Evolutionary conservation across 1,140 invertebrate genomes (phyloP).

Genomic region (Drosophila ananassae): DNA sequence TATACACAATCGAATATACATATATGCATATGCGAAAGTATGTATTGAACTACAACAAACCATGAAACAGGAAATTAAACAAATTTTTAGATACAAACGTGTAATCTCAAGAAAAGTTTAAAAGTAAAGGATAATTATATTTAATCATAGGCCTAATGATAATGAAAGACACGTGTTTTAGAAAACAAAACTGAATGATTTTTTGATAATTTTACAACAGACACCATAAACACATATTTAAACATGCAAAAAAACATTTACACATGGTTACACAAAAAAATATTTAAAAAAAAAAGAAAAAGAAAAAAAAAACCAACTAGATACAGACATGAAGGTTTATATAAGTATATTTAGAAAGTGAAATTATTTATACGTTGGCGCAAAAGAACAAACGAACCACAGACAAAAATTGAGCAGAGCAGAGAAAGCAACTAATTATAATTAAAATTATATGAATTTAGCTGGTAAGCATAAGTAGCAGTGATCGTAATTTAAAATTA

Average conservation of each 20-base stretch:
- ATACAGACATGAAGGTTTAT: slow-evolving; percentile 70
- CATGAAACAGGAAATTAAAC: slow-evolving; percentile 81
- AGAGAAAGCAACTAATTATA: slow-evolving; percentile 62
- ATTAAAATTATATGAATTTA: slow-evolving; percentile 78
- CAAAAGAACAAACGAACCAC: slow-evolving; percentile 63
- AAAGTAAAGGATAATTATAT: slow-evolving; percentile 51
- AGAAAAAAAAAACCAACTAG: slow-evolving; percentile 34
- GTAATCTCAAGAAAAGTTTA: slow-evolving; percentile 67
- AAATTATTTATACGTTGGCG: slow-evolving; percentile 79
- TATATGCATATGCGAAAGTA: slow-evolving; percentile 51
- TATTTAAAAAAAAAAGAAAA: slow-evolving; percentile 14
- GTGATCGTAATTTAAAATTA: slow-evolving; percentile 83
- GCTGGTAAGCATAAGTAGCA: slow-evolving; percentile 75
- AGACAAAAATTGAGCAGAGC: slow-evolving; percentile 37
- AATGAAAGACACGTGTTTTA: slow-evolving; percentile 64
- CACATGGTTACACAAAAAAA: slow-evolving; percentile 21
- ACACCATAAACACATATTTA: slow-evolving; percentile 6
- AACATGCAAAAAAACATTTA: slow-evolving; percentile 30
- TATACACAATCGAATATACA: slow-evolving; percentile 66
- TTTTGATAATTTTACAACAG: slow-evolving; percentile 81
- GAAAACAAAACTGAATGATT: slow-evolving; percentile 74
- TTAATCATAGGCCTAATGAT: slow-evolving; percentile 51
- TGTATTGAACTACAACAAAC: slow-evolving; percentile 67
- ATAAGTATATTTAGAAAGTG: slow-evolving; percentile 75
- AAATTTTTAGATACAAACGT: slow-evolving; percentile 79